Evolutionary conservation across 1,140 invertebrate species (phyloP), one percentile per base, ranked within the genome.

Genomic region (Eubasilissa regina): DNA sequence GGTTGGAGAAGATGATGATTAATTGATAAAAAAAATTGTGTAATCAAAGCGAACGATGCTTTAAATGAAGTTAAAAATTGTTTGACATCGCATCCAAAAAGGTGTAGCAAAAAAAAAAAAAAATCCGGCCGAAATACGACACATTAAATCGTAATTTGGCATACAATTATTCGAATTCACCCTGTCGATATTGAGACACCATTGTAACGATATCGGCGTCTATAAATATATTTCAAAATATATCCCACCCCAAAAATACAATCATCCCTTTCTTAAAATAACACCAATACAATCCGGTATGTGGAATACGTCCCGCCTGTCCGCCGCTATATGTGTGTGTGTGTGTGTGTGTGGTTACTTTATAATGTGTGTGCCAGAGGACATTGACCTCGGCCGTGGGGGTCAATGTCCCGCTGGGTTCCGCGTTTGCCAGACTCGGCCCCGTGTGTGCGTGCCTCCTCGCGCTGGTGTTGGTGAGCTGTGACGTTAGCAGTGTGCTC

Each of bases 351-450:
- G 64, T 9, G 44, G 7, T 15, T 25, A 62, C 25, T 35, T 1
- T 55, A 62, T 21, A 12, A 12, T 4, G 53, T n/a, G n/a, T n/a
- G 53, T 17, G 53, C 7, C 19, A 55, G 60, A 21, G 64, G 64
- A 68, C 64, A 68, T 68, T 68, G 64, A 48, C 35, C 62, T 43
- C 9, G 8, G 43, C n/a, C 11, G 11, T 66, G 62, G 43, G 19
- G 62, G 62, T 66, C 62, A 66, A 66, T 66, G 62, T 47, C 62
- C 62, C 43, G 62, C 43, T 35, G 62, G 62, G 62, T 66, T 66
- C 62, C 62, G 62, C 62, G 43, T 66, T 66, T 47, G 62, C 62
- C 43, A 66, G 62, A 66, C 62, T 44, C 35, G 35, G 7, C 7
- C 15, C 11, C 7, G 3, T 68, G 64, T 68, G 44, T 45, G 13